phyloP scores from a whole-genome alignment of 2,113 vertebrate genomes.

The Tychaedon coryphoeus region DNA sequence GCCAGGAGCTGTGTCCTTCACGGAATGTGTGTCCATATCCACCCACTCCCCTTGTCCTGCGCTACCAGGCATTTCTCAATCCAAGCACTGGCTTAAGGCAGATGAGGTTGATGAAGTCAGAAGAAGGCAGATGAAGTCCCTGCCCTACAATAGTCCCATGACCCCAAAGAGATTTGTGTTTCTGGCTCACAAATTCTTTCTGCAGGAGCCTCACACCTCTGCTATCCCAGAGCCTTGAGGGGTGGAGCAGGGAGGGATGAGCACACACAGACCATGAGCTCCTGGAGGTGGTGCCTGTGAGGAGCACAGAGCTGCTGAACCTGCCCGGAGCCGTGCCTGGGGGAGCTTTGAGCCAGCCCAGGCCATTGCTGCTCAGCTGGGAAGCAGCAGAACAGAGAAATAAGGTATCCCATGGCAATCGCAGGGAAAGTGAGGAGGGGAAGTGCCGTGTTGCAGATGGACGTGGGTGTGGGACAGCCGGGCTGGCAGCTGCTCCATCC shows the following conservation, averaged over 20 bases:
- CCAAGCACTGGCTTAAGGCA: neutral
- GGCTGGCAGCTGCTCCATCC: neutral
- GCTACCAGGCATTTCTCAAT: neutral
- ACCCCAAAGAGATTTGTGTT: neutral
- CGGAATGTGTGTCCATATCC: neutral
- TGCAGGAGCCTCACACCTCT: neutral
- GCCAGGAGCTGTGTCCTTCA: neutral
- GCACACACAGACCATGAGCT: neutral
- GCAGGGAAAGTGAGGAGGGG: neutral
- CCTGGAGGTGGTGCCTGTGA: neutral
- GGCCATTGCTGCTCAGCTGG: neutral
- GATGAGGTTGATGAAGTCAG: neutral
- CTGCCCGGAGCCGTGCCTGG: neutral
- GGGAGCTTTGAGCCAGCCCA: neutral
- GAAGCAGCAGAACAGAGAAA: neutral
- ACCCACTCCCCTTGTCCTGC: neutral
- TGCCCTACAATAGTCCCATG: neutral
- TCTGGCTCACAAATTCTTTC: neutral
- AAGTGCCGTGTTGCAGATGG: neutral
- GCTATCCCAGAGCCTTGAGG: neutral
- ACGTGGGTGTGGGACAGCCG: fast-evolving
- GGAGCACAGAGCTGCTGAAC: neutral
- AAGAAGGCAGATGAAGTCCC: neutral
- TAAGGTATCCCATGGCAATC: fast-evolving
- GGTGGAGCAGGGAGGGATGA: neutral